A percentile compares a stretch with the other conserved stretches of the same genome.
phyloP scores from a whole-genome alignment of 2,888 invertebrate species.

The Trachelus iudaicus region DNA sequence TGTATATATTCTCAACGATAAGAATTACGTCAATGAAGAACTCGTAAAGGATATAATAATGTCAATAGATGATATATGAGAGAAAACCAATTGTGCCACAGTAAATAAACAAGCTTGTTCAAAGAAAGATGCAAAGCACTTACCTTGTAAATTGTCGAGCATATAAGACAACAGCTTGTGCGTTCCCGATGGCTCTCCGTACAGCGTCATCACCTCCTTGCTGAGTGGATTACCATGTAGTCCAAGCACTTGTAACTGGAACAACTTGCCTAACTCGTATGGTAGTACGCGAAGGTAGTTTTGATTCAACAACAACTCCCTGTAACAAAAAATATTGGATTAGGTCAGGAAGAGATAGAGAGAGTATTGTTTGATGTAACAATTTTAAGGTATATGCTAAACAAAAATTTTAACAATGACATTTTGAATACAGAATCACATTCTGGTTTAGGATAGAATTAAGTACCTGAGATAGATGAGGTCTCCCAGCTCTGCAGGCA shows the following conservation, averaged over 20 bases:
- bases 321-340: conserved; percentile 64
- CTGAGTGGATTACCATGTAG: conserved; percentile 94
- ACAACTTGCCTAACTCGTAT: conserved; percentile 96
- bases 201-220: conserved; percentile 91
- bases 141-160: conserved; percentile 96
- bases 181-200: conserved; percentile 94
- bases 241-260: conserved; percentile 93
- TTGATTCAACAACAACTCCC: conserved; percentile 94
- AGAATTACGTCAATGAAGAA: too few species aligned
- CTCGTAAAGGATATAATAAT: too few species aligned
- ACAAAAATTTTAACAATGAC: not conserved
- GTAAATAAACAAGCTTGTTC: not conserved
- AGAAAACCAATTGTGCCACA: too few species aligned
- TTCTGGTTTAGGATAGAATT: not conserved
- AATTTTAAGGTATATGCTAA: too few species aligned
- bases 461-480: conserved; percentile 89
- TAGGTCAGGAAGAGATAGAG: too few species aligned
- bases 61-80: too few species aligned
- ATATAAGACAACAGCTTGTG: conserved; percentile 93
- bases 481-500: conserved; percentile 97
- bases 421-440: not conserved
- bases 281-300: conserved; percentile 95
- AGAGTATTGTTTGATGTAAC: too few species aligned
- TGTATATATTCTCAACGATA: too few species aligned
- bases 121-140: conserved; percentile 49